phyloP scores from a whole-genome alignment of 2,113 vertebrate species.

The Numenius arquata region DNA sequence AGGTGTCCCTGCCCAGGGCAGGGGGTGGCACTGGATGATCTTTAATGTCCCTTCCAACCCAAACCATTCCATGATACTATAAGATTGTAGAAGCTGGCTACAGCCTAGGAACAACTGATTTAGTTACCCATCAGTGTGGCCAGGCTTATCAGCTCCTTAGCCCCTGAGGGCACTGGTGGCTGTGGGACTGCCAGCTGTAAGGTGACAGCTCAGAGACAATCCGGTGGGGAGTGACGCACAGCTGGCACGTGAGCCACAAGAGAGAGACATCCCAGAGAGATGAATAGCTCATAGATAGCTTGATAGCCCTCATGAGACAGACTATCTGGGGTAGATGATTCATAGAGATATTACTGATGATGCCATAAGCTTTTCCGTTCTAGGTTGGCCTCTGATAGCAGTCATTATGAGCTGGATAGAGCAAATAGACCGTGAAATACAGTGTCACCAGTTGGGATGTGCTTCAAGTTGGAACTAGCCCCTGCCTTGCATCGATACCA shows the following conservation, averaged over 20 bases:
- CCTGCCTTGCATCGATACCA: neutral
- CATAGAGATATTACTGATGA: neutral
- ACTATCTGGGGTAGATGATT: neutral
- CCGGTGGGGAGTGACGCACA: neutral
- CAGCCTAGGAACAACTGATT: neutral
- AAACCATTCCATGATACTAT: too few species aligned
- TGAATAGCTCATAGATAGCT: neutral
- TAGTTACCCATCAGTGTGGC: neutral
- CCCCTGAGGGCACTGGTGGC: neutral
- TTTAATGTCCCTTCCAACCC: too few species aligned
- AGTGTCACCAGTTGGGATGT: neutral
- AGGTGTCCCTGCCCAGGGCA: too few species aligned
- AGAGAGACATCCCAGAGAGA: neutral
- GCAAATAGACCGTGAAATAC: neutral
- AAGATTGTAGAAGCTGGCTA: neutral
- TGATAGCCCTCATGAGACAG: neutral
- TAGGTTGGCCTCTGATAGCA: neutral
- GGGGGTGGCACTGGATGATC: too few species aligned
- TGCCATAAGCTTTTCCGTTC: neutral
- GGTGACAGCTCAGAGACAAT: neutral
- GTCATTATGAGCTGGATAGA: neutral
- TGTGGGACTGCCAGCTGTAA: neutral
- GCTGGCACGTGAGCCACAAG: neutral
- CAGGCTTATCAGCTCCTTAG: neutral
- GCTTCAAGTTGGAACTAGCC: neutral